Evolutionary conservation across 2,888 invertebrate species (phyloP).

Genomic region (Druceiella hillmani): DNA sequence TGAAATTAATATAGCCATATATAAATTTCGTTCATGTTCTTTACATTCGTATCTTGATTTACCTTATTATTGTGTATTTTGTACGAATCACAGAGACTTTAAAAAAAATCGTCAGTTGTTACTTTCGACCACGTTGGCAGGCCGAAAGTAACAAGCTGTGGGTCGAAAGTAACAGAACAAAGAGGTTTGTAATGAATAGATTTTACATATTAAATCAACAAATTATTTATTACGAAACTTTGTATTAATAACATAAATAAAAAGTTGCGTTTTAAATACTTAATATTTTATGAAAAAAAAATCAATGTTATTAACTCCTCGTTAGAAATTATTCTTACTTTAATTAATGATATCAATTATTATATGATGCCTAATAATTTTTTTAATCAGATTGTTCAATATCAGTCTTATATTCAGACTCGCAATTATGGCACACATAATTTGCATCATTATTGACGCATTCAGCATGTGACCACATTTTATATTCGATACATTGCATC

Average conservation of each 20-base stretch:
- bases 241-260: conserved; percentile 12
- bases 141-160: conserved; percentile 21
- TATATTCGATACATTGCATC: conserved; percentile 14
- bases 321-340: no score
- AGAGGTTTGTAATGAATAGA: conserved; percentile 17
- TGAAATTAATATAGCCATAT: no score
- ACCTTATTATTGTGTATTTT: conserved; percentile 7
- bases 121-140: conserved; percentile 21
- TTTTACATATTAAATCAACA: conserved; percentile 13
- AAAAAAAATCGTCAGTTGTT: conserved; percentile 18
- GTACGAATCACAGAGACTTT: conserved; percentile 14
- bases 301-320: no score
- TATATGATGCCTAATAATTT: conserved; percentile 10
- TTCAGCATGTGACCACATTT: conserved; percentile 13
- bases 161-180: conserved; percentile 21
- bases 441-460: conserved; percentile 1
- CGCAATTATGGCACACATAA: neutral
- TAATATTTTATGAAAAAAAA: no score
- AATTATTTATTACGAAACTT: conserved; percentile 17
- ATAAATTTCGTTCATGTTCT: no score
- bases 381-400: conserved; percentile 9
- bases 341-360: conserved; percentile 8
- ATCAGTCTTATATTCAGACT: no score
- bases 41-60: conserved; percentile 15
- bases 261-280: conserved; percentile 11